Evolutionary conservation across 2,888 invertebrate genomes (phyloP), one percentile per base, ranked within the genome.

Genomic region (Phyllotreta striolata): DNA sequence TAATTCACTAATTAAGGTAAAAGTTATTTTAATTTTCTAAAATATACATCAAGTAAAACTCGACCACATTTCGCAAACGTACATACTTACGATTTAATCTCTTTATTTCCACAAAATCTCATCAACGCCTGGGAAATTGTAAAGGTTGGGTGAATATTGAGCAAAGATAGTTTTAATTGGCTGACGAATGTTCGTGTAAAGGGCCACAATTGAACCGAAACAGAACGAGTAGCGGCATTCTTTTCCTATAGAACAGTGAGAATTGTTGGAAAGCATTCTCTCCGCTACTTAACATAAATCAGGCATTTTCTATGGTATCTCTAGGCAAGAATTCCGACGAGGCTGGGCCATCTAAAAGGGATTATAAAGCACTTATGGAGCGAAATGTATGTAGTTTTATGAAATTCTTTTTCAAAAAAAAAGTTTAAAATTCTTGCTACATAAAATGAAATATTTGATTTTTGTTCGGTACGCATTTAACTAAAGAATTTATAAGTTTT

Each of bases 261-360:
- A 47, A 47, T 47, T 14, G 47, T 47, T 47, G 13, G 34, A 14
- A 47, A 47, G 47, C 47, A 12, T 44, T 44, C 14, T 47, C 24
- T 4, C 47, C 24, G 34, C 14, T 10, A 47, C 47, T 47, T 47
- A 47, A 14, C 47, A 47, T 47, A 47, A 47, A 47, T 47, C 47
- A 47, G 14, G 47, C 14, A 47, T 47, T 47, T 47, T 47, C 14
- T 47, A 14, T 47, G 47, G 47, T 47, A 47, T 47, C 34, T 47
- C 47, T 47, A 47, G 47, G 9, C 47, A 47, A 47, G 14, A 47
- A 47, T 47, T 47, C 47, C 14, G 34, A 47, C 13, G 47, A 47
- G 34, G 34, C 12, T 47, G 47, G 47, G 14, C 14, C 34, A 47
- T 47, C 34, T 47, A 47, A 14, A 47, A 47, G 34, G 14, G 47